Base-by-base conservation (phyloP, 2,888 invertebrate species). In the Nemotelus pantherinus region DNA sequence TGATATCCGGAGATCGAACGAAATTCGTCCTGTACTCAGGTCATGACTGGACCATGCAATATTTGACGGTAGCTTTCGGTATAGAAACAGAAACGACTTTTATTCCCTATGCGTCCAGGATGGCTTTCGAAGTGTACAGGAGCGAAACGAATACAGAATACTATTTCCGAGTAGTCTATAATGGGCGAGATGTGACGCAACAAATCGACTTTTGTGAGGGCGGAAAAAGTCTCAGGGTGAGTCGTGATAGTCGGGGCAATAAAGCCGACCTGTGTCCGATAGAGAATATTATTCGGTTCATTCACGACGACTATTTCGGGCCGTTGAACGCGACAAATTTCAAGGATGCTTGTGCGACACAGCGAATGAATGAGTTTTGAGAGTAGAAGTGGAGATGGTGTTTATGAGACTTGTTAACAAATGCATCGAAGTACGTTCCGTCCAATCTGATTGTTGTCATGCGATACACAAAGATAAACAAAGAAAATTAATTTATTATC, bases 21-120 rank as follows among this genome's bases (percentile, higher is more conserved):
- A 93, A 92, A 82, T 90, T 95, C 77, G 92, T 94, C 0, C 83
- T 96, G 0, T 96, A 94, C 84, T 97, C 97, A 0, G 97, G 97
- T 0, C 98, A 98, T 83, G 98, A 98, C 86, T 93, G 94, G 83
- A 97, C 97, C 0, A 84, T 98, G 55, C 94, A 95, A 83, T 94
- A 95, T 80, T 87, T 98, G 55, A 91, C 94, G 2, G 89, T 93
- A 2, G 94, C 96, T 0, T 85, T 98, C 68, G 96, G 97, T 0
- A 89, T 91, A 80, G 82, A 81, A 47, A 84, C 85, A 0, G 85
- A 85, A 2, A 85, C 88, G 60, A 90, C 92, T 10, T 90, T 93
- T 80, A 93, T 97, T 65, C 92, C 93, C 43, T 98, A 96, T 85
- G 97, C 96, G 0, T 93, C 97, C 0, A 89, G 98, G 76, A 89